phyloP scores from a whole-genome alignment of 1,140 invertebrate genomes.

The Camponotus floridanus region DNA sequence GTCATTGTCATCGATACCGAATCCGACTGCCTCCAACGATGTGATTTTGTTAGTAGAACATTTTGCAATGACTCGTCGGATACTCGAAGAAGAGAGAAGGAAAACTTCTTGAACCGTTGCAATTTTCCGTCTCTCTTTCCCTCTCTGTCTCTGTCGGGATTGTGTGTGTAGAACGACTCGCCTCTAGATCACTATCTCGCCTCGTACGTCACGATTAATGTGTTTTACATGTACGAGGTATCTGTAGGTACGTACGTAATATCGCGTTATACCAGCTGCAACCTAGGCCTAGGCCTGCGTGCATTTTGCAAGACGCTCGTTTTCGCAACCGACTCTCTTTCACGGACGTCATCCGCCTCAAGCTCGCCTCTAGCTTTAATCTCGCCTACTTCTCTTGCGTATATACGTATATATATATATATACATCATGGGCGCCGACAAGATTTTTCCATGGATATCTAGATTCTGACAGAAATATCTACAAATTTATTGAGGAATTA shows the following conservation, averaged over 20 bases:
- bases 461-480: background rate
- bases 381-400: slow-evolving; percentile 29
- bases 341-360: slow-evolving; percentile 51
- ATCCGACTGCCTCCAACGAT: background rate
- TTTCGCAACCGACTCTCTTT: slow-evolving; percentile 79
- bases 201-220: slow-evolving; percentile 60
- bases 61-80: slow-evolving; percentile 23
- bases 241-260: slow-evolving; percentile 16
- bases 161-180: background rate
- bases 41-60: slow-evolving; percentile 39
- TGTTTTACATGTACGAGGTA: slow-evolving; percentile 44
- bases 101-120: background rate
- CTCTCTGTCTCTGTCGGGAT: background rate
- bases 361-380: slow-evolving; percentile 18
- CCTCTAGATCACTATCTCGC: slow-evolving; percentile 47
- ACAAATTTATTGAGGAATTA: background rate
- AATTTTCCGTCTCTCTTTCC: slow-evolving; percentile 15
- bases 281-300: slow-evolving; percentile 76
- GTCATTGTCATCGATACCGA: slow-evolving; percentile 19
- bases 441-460: slow-evolving; percentile 2
- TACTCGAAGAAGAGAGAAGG: background rate
- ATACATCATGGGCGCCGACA: slow-evolving; percentile 22
- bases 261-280: slow-evolving; percentile 63
- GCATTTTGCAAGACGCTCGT: slow-evolving; percentile 77
- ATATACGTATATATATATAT: slow-evolving; percentile 4